Evolutionary conservation across 2,797 vertebrate species (phyloP), one percentile per base, ranked within the genome.

Genomic region (Bradypodion pumilum): DNA sequence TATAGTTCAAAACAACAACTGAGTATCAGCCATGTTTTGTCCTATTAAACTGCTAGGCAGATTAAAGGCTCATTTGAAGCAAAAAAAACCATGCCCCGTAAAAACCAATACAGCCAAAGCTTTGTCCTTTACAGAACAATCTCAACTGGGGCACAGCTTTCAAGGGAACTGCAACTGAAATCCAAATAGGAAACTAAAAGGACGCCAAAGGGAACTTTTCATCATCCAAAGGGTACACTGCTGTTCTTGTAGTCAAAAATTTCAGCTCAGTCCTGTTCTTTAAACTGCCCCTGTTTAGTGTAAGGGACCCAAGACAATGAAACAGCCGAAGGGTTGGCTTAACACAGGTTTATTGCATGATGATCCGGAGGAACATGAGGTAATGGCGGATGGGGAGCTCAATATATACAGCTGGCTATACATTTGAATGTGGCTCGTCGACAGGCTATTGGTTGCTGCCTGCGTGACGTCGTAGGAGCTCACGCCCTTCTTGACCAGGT

Each of bases 21-120:
- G 2, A 2, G 25, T 2, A 1, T 8, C 29, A 40, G 70, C 42
- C 78, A 59, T 68, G 84, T 69, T 68, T 82, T 59, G 25, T 19
- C 1, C 84, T 66, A 46, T 56, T 1, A 75, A 29, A 60, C 46
- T 81, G 13, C 42, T 0, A 60, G 68, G 5, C 29, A 76, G 7
- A 66, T n/a, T 21, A 62, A 84, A 77, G n/a, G 77, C 76, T 56
- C 76, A 0, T 32, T 1, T 2, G 44, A 84, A 77, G 66, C 42
- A 46, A 40, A 66, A 76, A 56, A 65, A 9, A 76, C n/a, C n/a
- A n/a, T 37, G 7, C 52, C 42, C 25, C 44, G 62, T n/a, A 69
- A 75, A 78, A 76, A 81, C 76, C 78, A 42, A 85, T 81, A 77
- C 65, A 70, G 56, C 65, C 84, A 69, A 66, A 80, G 56, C 78